phyloP scores from a whole-genome alignment of 1,140 invertebrate species.

The Bombus breviceps region DNA sequence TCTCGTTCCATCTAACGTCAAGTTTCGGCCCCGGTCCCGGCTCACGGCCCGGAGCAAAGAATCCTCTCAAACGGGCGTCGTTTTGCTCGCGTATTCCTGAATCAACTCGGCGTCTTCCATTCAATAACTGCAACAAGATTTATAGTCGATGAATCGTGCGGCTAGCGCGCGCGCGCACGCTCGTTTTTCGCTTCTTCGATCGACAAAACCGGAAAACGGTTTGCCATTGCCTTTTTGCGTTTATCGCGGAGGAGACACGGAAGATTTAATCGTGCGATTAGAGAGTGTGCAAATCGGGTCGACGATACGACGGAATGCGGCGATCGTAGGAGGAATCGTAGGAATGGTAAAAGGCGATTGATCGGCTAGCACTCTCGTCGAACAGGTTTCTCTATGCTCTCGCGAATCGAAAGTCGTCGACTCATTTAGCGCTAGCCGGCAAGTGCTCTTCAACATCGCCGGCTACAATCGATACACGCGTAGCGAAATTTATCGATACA shows the following conservation, averaged over 20 bases:
- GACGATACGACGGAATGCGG: constrained; percentile 58
- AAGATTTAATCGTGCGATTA: constrained; percentile 42
- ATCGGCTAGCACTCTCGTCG: constrained; percentile 55
- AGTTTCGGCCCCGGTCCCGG: neutral
- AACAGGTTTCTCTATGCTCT: constrained; percentile 71
- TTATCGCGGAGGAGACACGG: neutral
- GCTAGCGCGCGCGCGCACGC: neutral
- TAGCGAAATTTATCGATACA: constrained; percentile 61
- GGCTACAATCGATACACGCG: constrained; percentile 26
- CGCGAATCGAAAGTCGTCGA: constrained; percentile 76
- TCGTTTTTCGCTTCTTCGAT: neutral
- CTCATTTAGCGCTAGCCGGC: constrained; percentile 70
- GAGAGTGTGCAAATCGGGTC: constrained; percentile 27
- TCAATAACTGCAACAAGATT: constrained; percentile 38
- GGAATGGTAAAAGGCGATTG: constrained; percentile 68
- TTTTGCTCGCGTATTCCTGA: constrained; percentile 7
- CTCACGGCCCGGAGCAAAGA: neutral
- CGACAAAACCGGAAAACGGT: constrained; percentile 32
- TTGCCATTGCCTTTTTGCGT: neutral
- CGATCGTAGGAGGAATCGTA: constrained; percentile 69
- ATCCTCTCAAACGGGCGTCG: too few relatives aligned
- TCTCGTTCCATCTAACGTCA: constrained; percentile 1
- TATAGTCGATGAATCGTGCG: constrained; percentile 15
- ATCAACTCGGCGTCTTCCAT: constrained; percentile 20
- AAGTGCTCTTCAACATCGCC: constrained; percentile 50